A percentile compares a stretch with the other conserved stretches of the same genome.
phyloP scores from a whole-genome alignment of 1,140 invertebrate species.

The Anastrepha ludens region DNA sequence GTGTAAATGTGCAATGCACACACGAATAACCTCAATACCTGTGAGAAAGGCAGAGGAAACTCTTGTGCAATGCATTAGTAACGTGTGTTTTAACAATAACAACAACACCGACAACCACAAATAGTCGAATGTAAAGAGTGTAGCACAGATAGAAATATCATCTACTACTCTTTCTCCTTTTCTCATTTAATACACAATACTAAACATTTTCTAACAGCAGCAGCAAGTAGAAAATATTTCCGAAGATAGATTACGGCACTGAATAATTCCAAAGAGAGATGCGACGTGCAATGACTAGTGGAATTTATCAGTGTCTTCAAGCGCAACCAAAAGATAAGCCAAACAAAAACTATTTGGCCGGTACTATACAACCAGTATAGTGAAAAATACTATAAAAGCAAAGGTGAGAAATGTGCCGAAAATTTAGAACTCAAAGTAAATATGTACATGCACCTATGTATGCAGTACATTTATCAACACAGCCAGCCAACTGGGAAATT shows the following conservation, averaged over 20 bases:
- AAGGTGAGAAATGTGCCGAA: slow-evolving; percentile 38
- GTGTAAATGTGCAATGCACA: not conserved
- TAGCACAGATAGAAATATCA: not conserved
- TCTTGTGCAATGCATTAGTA: slow-evolving; percentile 1
- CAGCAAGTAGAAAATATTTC: slow-evolving; percentile 20
- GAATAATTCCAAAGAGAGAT: not conserved
- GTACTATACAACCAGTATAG: not conserved
- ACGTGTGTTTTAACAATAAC: not conserved
- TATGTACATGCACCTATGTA: not conserved
- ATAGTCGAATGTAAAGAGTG: not conserved
- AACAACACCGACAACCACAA: not conserved
- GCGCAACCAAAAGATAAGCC: not conserved
- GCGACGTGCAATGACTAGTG: slow-evolving; percentile 2
- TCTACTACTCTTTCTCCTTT: not conserved
- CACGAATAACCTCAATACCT: slow-evolving; percentile 32
- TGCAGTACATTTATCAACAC: not conserved
- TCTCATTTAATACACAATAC: not conserved
- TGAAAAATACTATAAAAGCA: not conserved
- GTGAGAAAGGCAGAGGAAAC: not conserved
- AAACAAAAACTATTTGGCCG: not conserved
- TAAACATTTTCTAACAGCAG: not conserved
- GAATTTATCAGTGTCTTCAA: slow-evolving; percentile 36
- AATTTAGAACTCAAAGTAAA: slow-evolving; percentile 39
- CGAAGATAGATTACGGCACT: slow-evolving; percentile 23
- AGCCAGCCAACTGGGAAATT: slow-evolving; percentile 26